Conservation (phyloP, 1,140 invertebrate genomes). For the Fopius arisanus region DNA sequence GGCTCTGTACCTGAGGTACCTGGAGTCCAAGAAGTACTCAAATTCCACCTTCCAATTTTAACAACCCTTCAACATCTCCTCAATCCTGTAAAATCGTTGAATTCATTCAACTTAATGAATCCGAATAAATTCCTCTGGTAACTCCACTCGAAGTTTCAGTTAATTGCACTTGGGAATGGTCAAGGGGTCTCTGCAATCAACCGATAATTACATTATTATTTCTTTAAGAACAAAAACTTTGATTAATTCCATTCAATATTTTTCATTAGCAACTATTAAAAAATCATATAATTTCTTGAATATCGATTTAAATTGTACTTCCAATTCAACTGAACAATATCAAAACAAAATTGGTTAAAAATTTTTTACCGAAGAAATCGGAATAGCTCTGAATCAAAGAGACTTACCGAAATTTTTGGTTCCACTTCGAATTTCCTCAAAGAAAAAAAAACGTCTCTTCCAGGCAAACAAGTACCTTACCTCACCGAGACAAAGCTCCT, state of each 20-base stretch:
- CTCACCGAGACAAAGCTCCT: slow-evolving; percentile 74
- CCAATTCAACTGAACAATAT: too few species aligned
- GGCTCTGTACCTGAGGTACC: slow-evolving; percentile 46
- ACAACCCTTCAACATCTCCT: slow-evolving; percentile 13
- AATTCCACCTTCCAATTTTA: background rate
- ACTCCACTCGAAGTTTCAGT: background rate
- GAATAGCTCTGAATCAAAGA: background rate
- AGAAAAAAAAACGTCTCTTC: slow-evolving; percentile 1
- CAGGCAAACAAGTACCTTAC: slow-evolving; percentile 65
- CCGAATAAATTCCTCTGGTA: background rate
- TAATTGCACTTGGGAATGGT: background rate
- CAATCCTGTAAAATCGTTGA: background rate
- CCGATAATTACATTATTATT: too few species aligned
- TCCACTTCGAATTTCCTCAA: background rate
- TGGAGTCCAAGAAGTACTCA: slow-evolving; percentile 39
- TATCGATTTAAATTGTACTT: too few species aligned
- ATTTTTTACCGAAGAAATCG: too few species aligned
- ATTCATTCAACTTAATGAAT: background rate
- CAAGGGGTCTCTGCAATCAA: background rate
- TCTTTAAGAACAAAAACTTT: too few species aligned
- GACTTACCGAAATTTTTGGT: background rate
- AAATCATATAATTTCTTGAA: too few species aligned
- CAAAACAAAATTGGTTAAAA: background rate
- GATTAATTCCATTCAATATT: too few species aligned
- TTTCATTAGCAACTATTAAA: too few species aligned